phyloP scores from a whole-genome alignment of 1,140 invertebrate genomes.

The Meloidogyne chitwoodi region DNA sequence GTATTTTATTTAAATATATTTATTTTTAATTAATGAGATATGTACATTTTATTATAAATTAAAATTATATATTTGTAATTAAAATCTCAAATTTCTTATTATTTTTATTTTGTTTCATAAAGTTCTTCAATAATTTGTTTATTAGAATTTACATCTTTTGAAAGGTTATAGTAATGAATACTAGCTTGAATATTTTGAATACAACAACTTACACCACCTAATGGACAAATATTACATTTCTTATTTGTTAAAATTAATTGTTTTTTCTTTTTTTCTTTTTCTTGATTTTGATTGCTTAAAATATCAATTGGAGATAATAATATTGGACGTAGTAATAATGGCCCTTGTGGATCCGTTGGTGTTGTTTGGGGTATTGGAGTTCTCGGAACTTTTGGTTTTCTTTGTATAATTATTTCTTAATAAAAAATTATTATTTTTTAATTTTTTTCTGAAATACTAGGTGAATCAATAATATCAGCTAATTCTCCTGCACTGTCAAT shows the following conservation, averaged over 20 bases:
- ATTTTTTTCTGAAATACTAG: neutral
- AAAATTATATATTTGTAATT: neutral
- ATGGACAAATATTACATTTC: neutral
- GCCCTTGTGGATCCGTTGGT: neutral
- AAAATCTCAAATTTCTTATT: neutral
- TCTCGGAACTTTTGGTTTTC: neutral
- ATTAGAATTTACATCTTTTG: neutral
- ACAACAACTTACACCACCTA: neutral
- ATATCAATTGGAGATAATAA: neutral
- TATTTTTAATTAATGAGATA: too few species aligned
- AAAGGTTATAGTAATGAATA: neutral
- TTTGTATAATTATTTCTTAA: neutral
- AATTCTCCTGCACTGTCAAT: neutral
- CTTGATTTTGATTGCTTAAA: neutral
- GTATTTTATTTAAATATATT: too few species aligned
- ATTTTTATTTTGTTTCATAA: too few species aligned
- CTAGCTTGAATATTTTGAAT: neutral
- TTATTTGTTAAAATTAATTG: neutral
- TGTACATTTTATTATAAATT: too few species aligned
- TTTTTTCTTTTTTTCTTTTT: neutral
- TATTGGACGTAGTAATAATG: neutral
- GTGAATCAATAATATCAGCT: neutral
- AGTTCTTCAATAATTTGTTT: too few species aligned
- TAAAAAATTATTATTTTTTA: neutral
- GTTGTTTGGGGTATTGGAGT: neutral